Base-by-base conservation (phyloP, 2,113 vertebrate species). In the Lepus timidus region DNA sequence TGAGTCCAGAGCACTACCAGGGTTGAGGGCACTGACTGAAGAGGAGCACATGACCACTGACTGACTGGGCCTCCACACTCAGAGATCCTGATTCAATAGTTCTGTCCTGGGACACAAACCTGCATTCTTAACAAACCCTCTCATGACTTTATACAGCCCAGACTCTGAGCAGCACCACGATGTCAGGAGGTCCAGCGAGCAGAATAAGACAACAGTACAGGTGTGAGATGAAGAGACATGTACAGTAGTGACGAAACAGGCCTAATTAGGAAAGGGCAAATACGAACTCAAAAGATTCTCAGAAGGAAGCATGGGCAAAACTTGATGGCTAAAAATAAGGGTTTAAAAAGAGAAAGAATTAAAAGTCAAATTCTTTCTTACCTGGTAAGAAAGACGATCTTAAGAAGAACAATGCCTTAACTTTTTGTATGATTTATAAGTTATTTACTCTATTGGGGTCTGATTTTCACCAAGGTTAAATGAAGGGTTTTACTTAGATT, bases 221-320 rank as follows among this genome's bases (percentile, higher is more conserved):
- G 23, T 36, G 9, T 61, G 29, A 25, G 39, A 39, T 13, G 20
- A n/a, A 4, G 74, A 74, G 39, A 20, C 12, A 23, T 1, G 31
- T 29, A 61, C 22, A 64, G 16, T 6, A 29, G n/a, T n/a, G 27
- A 52, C 44, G 68, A 58, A 67, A 73, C 6, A 33, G 13, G 49
- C 23, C 70, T 86, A 39, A 74, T n/a, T n/a, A 82, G 65, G 49
- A 87, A 95, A 82, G 78, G 4, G 16, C 25, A 87, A 44, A 87
- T 68, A 68, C 14, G 74, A 84, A 84, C 55, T 93, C 39, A 87
- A 62, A 94, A 75, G 65, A 51, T 58, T 88, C 49, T n/a, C 27
- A 67, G 36, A 93, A 75, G n/a, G n/a, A 74, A 39, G 75, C 85
- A 84, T 7, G 73, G 71, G 64, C 80, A 93, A 93, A 93, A 92